These are phyloP conservation scores for Paralvinella palmiformis DNA, from an alignment of 1,140 invertebrate genomes.

Conservation along the genomic window DNA sequence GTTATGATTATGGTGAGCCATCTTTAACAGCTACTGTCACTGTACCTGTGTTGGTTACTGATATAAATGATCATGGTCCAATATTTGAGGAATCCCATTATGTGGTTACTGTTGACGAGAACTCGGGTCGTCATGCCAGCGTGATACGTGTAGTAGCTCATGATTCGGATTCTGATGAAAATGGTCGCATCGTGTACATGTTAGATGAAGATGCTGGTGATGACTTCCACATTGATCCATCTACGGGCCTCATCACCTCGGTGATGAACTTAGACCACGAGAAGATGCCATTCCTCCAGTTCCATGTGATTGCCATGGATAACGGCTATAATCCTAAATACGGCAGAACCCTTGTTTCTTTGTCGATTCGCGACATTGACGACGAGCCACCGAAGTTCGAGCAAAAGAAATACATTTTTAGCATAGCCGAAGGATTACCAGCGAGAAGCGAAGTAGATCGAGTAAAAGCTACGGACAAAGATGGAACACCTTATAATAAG, in stretches of 20 bases:
- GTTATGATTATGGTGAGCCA: background rate
- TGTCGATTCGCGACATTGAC: slow-evolving; percentile 86
- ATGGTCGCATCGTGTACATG: slow-evolving; percentile 73
- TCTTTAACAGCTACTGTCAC: background rate
- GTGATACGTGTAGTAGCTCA: slow-evolving; percentile 70
- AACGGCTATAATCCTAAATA: slow-evolving; percentile 66
- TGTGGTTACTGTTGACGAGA: slow-evolving; percentile 3
- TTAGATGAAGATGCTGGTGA: slow-evolving; percentile 54
- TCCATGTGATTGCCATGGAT: slow-evolving; percentile 78
- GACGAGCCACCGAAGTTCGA: slow-evolving; percentile 92
- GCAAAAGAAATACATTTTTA: slow-evolving; percentile 63
- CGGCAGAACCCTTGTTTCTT: slow-evolving; percentile 65
- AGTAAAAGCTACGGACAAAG: slow-evolving; percentile 77
- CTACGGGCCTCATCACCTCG: slow-evolving; percentile 77
- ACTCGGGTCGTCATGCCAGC: slow-evolving; percentile 53
- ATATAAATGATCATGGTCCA: slow-evolving; percentile 62
- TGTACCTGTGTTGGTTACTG: background rate
- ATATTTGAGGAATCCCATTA: slow-evolving; percentile 19
- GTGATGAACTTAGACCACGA: slow-evolving; percentile 77
- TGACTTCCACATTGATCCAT: slow-evolving; percentile 69
- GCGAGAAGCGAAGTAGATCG: slow-evolving; percentile 66
- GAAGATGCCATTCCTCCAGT: slow-evolving; percentile 67
- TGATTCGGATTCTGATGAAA: slow-evolving; percentile 77
- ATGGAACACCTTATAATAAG: slow-evolving; percentile 73
- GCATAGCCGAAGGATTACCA: slow-evolving; percentile 55